Base-by-base conservation (phyloP, 2,888 invertebrate species). In the Drosophila cognata region DNA sequence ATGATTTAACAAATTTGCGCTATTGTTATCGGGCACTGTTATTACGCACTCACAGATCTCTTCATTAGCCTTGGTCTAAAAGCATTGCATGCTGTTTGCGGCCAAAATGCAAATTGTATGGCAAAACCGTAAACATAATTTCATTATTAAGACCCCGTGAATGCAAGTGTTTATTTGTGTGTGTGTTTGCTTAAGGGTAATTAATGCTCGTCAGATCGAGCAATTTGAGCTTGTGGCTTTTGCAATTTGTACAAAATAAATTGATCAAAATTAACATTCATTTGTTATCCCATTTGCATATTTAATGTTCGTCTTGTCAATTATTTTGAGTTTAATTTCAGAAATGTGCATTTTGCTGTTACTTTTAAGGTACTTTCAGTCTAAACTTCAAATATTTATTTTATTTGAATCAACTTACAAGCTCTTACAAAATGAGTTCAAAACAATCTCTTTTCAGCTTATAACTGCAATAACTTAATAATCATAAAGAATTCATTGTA, bases 1-100 rank as follows among this genome's bases (percentile, higher is more conserved):
- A 77, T 81, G 75, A 72, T 74, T 71, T 66, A 62, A 68, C 85
- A 81, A 84, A 84, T 84, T 74, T 74, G 71, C 36, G 57, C 56
- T 18, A 61, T 71, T 71, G 56, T 31, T 65, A 63, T 36, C 18
- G 6, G 21, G 25, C 11, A 61, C 36, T 38, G 50, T 74, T 77
- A 75, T 75, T 75, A 62, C 43, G 48, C 59, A 59, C 61, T 66
- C 60, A 28, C 50, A 55, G 63, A 59, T 60, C 57, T 66, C 38
- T 59, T 52, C 55, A 71, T 81, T 78, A 67, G 64, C 53, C 77
- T 10, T 28, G 43, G n/a, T 6, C 56, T 21, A 7, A 33, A 58
- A 35, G 46, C 41, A 35, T 50, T 38, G 38, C 41, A 35, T 63
- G 69, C 25, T 53, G 28, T 29, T 35, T 36, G 68, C 68, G 58